These are phyloP conservation scores for Prosapia bicincta DNA, from an alignment of 2,888 invertebrate genomes.

Conservation along the genomic window DNA sequence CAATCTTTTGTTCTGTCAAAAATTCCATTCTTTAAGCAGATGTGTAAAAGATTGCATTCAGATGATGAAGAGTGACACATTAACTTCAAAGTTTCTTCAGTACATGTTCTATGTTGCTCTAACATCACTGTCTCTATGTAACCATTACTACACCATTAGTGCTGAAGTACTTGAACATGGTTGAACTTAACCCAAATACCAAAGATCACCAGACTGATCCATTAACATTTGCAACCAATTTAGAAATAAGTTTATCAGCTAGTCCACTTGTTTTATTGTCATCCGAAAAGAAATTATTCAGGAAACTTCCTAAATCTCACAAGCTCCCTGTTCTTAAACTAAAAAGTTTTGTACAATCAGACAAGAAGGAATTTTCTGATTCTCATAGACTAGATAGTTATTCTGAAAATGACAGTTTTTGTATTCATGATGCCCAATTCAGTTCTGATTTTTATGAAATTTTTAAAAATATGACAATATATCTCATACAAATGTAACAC, in stretches of 20 bases:
- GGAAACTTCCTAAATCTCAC: not conserved
- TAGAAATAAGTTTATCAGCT: not conserved
- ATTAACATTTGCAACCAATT: not conserved
- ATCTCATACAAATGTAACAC: not conserved
- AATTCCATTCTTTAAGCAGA: no score
- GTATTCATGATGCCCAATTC: not conserved
- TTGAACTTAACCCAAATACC: not conserved
- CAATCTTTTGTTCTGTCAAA: no score
- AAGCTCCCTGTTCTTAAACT: not conserved
- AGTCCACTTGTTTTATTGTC: not conserved
- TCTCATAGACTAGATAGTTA: not conserved
- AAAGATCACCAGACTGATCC: not conserved
- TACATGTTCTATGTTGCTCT: no score
- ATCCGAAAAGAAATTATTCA: not conserved
- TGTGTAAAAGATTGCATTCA: no score
- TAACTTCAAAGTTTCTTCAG: no score
- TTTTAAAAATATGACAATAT: not conserved
- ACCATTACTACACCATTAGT: no score
- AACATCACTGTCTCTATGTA: no score
- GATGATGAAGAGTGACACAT: no score
- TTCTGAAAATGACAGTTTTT: not conserved
- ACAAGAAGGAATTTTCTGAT: not conserved
- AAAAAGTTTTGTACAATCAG: not conserved
- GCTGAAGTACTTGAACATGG: not conserved
- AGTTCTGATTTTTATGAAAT: not conserved